Base-by-base conservation (phyloP, 2,888 invertebrate species). In the Nomada hirtipes region DNA sequence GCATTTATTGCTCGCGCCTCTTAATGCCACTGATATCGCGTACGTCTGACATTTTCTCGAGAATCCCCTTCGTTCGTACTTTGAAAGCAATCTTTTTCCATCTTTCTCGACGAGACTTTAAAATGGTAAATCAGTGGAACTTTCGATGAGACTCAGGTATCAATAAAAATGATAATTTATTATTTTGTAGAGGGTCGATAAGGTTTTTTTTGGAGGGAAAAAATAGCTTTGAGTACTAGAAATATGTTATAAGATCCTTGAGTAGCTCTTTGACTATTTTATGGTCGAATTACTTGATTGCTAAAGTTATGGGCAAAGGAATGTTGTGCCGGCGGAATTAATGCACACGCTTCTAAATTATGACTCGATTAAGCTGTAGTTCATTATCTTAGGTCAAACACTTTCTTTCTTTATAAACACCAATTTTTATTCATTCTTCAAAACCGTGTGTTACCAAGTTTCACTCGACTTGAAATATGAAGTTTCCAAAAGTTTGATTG, bases 21-120 rank as follows among this genome's bases (percentile, higher is more conserved):
- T 73, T 78, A 78, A 78, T 73, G 77, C 60, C 71, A 60, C 2
- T n/a, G 53, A 36, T 53, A 61, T 63, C 53, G 13, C 52, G 53
- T 42, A 57, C 26, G 18, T 55, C 60, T 73, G 77, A 77, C 77
- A 77, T 77, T 77, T 77, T 52, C 64, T 57, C 26, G 4, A 57
- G 55, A 55, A 20, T 55, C 23, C 20, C 29, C 20, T 52, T 47
- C 15, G 4, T 13, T 10, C 42, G 2, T 26, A 20, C 13, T n/a
- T 47, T 9, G 4, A 36, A 18, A 15, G 26, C 26, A 36, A 10
- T 61, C 23, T 20, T 36, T 20, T 20, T 18, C 2, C 18, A 36
- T 71, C 47, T 29, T 20, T 47, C 15, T 47, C 47, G 47, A 15
- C 11, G 47, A 47, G 47, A 13, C 15, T 47, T 47, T 47, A 47